Conservation (phyloP, 2,113 vertebrate genomes). For the Tonatia bakeri region DNA sequence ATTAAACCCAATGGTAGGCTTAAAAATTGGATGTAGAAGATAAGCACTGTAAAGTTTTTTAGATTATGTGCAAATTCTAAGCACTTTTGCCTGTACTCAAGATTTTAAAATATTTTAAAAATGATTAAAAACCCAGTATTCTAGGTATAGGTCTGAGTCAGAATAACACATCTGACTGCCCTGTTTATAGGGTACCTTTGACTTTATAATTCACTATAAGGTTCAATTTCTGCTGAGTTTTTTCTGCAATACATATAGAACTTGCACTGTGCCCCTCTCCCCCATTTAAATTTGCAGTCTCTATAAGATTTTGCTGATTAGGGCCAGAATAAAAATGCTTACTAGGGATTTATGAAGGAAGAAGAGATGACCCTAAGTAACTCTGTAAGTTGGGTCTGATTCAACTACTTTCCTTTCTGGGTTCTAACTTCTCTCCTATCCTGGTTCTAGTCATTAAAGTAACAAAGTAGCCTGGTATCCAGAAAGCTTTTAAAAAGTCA, state of each 20-base stretch:
- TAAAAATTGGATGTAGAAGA: conserved; percentile 16
- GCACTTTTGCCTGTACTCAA: not conserved
- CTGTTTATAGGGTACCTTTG: not conserved
- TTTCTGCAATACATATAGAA: not conserved
- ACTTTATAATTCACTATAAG: not conserved
- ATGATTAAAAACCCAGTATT: not conserved
- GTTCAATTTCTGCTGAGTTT: not conserved
- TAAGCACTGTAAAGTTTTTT: not conserved
- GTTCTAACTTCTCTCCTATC: not conserved
- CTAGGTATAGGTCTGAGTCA: not conserved
- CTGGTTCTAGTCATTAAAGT: not conserved
- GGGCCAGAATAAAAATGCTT: conserved; percentile 4
- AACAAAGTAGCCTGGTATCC: not conserved
- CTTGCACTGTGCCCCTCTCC: not conserved
- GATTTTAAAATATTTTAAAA: not conserved
- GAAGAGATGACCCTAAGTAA: not conserved
- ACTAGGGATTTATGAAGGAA: conserved; percentile 11
- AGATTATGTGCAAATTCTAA: not conserved
- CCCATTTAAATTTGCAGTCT: not conserved
- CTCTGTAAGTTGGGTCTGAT: conserved; percentile 11
- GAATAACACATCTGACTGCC: not conserved
- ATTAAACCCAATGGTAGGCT: conserved; percentile 1
- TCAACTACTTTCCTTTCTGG: conserved; percentile 34
- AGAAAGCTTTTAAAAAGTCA: not conserved
- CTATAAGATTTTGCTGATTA: not conserved